Evolutionary conservation across 2,113 vertebrate genomes (phyloP).

Genomic region (Columbina picui): DNA sequence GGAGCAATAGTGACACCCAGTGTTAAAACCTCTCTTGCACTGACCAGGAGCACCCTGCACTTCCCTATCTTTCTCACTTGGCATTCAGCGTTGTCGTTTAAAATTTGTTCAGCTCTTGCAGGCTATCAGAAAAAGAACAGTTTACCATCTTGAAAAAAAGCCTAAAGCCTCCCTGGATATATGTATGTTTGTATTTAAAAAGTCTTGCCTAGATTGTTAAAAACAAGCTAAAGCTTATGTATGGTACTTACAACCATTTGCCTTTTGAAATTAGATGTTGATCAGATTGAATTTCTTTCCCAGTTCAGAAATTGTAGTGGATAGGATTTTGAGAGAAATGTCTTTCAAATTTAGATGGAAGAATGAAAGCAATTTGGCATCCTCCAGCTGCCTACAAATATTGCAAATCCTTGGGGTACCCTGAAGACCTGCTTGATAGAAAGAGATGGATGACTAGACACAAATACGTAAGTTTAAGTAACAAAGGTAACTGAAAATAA

Average conservation of each 20-base stretch:
- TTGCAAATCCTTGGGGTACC: background rate
- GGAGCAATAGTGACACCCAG: conserved; percentile 65
- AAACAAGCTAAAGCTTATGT: background rate
- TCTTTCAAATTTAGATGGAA: background rate
- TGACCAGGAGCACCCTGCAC: background rate
- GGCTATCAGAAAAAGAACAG: background rate
- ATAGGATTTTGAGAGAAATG: background rate
- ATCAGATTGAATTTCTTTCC: background rate
- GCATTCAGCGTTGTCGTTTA: fast-evolving
- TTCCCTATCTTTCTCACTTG: background rate
- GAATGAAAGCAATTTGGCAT: background rate
- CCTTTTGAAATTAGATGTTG: background rate
- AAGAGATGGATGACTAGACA: background rate
- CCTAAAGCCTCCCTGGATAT: background rate
- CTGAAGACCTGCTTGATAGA: background rate
- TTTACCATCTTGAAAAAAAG: background rate
- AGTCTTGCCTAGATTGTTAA: background rate
- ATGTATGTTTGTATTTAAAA: background rate
- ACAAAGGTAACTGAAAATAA: background rate
- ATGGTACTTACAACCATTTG: background rate
- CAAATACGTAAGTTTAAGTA: background rate
- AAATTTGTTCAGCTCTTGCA: background rate
- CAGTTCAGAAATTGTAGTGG: background rate
- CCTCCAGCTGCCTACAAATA: background rate
- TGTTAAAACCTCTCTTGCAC: background rate